Evolutionary conservation across 2,113 vertebrate genomes (phyloP), one percentile per base, ranked within the genome.

Genomic region (Apteryx mantelli): DNA sequence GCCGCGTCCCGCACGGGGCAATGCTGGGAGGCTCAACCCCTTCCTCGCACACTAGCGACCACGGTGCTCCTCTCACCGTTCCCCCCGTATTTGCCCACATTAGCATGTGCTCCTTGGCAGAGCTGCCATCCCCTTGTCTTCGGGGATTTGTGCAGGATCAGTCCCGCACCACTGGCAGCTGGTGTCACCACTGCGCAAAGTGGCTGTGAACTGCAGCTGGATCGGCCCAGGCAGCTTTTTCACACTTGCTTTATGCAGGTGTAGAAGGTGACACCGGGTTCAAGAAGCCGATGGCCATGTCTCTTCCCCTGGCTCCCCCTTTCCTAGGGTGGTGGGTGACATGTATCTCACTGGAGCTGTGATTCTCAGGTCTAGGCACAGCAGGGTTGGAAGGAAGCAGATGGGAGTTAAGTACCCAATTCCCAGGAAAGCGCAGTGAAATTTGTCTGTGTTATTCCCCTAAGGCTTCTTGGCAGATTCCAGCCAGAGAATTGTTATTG

Each of bases 131-230:
- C 13, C 32, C 32, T 70, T n/a, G 32, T 70, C 30, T n/a, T 70
- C 30, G 16, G 32, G 44, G 11, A 48, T 48, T 48, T 13, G 17
- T 32, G 18, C 76, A 21, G 61, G 75, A n/a, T 34, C 38, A 3
- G 8, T 32, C 50, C 56, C 0, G 0, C 34, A 50, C 79, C 55
- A 44, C 76, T 63, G 63, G 55, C 80, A 52, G 71, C 63, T 0
- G 0, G 10, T 13, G 22, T 7, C 79, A 52, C 36, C 65, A 0
- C 50, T 34, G 0, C 2, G 10, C 36, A 19, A 19, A 44, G 70
- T 13, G 46, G 9, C 26, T 15, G 36, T 28, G 38, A 40, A 55
- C 52, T 74, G 52, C 71, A 40, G 38, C 18, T 30, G 6, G 25
- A 74, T 32, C 36, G n/a, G 28, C 82, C 60, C 40, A 1, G 48